phyloP scores from a whole-genome alignment of 2,797 vertebrate species.

The Ctenopoma multispine region DNA sequence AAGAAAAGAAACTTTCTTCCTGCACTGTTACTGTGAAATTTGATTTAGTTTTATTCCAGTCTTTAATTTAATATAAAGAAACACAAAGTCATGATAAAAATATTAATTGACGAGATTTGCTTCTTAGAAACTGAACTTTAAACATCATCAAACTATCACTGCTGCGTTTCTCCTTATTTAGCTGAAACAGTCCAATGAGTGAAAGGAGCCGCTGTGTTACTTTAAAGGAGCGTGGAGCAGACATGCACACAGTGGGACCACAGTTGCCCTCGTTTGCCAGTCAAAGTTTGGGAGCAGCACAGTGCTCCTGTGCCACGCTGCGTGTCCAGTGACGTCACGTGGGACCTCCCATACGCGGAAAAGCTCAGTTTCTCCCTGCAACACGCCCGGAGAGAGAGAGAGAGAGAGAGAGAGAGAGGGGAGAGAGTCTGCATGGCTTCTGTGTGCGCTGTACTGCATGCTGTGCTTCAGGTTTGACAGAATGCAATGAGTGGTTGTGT shows the following conservation, averaged over 20 bases:
- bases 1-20: too few species aligned
- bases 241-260: background rate
- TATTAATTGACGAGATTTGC: too few species aligned
- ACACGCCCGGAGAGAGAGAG: constrained; percentile 32
- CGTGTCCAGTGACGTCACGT: constrained; percentile 70
- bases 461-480: constrained; percentile 44
- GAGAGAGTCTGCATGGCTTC: constrained; percentile 48
- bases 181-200: background rate
- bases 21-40: too few species aligned
- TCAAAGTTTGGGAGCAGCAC: constrained; percentile 39
- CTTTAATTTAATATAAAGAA: constrained; percentile 16
- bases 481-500: constrained; percentile 37
- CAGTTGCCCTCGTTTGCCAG: background rate
- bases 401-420: constrained; percentile 9
- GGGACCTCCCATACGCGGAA: constrained; percentile 79
- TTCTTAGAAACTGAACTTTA: background rate
- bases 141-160: background rate
- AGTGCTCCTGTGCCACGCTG: constrained; percentile 10
- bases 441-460: constrained; percentile 22
- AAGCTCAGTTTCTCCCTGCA: constrained; percentile 40
- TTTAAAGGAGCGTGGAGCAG: background rate
- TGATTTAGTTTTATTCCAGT: background rate
- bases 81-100: background rate
- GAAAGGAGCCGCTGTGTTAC: background rate
- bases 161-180: background rate